A percentile compares a stretch with the other conserved stretches of the same genome.
These are phyloP conservation scores for Callospermophilus lateralis DNA, from an alignment of 2,113 vertebrate genomes.

Conservation along the genomic window DNA sequence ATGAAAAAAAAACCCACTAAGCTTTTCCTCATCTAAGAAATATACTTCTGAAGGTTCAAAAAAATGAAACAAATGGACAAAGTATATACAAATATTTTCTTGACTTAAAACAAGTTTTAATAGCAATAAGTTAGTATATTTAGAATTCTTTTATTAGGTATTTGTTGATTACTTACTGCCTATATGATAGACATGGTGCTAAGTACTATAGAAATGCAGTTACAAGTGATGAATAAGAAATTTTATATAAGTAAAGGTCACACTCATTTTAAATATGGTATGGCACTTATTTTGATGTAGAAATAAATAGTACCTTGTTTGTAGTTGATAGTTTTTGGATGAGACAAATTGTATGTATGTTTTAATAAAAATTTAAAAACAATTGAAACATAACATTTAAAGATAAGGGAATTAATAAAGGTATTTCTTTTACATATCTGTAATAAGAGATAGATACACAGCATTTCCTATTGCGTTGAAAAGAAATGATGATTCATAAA, in stretches of 20 bases:
- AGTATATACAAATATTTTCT: not conserved
- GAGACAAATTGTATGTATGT: not conserved
- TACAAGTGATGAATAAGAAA: not conserved
- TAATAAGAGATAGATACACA: not conserved
- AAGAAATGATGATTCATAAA: not conserved
- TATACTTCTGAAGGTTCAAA: not conserved
- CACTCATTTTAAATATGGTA: not conserved
- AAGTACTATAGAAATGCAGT: not conserved
- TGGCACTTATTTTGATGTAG: not conserved
- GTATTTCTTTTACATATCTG: not conserved
- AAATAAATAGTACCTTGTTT: not conserved
- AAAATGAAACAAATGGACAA: not conserved
- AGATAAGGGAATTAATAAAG: not conserved
- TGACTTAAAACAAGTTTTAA: not conserved
- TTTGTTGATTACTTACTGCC: not conserved
- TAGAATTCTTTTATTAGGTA: not conserved
- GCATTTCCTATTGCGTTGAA: not conserved
- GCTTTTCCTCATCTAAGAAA: not conserved
- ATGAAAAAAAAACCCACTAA: not conserved
- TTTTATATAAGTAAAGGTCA: not conserved
- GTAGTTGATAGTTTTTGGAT: not conserved
- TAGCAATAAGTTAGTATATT: not conserved
- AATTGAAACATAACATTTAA: not conserved
- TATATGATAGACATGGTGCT: not conserved
- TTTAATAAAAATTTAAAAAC: constrained; percentile 26